phyloP scores from a whole-genome alignment of 2,888 invertebrate species.

The Tenodera sinensis region DNA sequence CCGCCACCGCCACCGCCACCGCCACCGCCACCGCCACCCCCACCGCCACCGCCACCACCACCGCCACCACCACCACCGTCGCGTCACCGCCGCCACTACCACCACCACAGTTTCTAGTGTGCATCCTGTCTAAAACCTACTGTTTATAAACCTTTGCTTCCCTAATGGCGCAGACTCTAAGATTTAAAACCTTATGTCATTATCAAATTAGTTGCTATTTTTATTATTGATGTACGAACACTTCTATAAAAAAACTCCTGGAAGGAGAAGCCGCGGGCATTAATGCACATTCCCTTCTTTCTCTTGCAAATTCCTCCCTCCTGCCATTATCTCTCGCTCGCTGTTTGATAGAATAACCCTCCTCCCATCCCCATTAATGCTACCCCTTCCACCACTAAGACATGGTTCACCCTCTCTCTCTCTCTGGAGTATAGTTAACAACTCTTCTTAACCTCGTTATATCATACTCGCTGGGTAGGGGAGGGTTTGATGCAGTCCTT shows the following conservation, averaged over 20 bases:
- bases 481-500: not conserved
- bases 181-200: too few species aligned
- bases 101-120: too few species aligned
- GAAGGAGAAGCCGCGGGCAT: not conserved
- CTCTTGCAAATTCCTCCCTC: not conserved
- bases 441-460: not conserved
- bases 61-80: too few species aligned
- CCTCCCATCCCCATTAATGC: not conserved
- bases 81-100: too few species aligned
- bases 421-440: not conserved
- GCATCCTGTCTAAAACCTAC: too few species aligned
- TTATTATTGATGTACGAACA: not conserved
- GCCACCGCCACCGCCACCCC: too few species aligned
- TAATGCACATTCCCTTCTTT: not conserved
- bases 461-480: not conserved
- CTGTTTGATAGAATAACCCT: not conserved
- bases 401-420: not conserved
- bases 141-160: too few species aligned
- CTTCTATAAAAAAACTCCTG: not conserved
- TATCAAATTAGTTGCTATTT: too few species aligned
- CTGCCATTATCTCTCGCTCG: not conserved
- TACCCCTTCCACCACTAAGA: not conserved
- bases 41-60: too few species aligned
- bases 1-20: too few species aligned
- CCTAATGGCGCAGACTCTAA: too few species aligned